Base-by-base conservation (phyloP, 2,888 invertebrate genomes). In the Amiota mariae region DNA sequence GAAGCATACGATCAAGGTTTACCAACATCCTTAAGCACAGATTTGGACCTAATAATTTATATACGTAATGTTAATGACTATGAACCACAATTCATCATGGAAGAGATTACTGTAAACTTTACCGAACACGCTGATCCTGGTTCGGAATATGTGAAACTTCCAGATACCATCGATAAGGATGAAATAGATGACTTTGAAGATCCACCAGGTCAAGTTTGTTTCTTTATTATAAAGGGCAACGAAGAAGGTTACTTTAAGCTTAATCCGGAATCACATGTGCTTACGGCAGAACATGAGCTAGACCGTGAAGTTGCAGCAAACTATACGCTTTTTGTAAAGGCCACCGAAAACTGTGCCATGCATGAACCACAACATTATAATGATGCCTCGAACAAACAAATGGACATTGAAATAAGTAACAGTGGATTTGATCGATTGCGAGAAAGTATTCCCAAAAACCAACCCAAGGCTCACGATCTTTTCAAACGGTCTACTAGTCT, bases 1-100 rank as follows among this genome's bases (percentile, higher is more conserved):
- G 97, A 97, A 91, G 97, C 97, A 0, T 96, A 94, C 87, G 97
- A 97, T 90, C 92, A 97, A 72, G 97, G 97, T 0, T 91, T 94
- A 0, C 97, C 97, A 0, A 96, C 97, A 0, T 94, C 97, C 0
- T 90, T 97, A 3, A 96, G 96, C 81, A 94, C 96, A 0, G 97
- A 97, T 89, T 90, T 97, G 59, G 97, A 97, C 90, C 89, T 97
- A 1, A 95, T 95, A 4, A 93, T 97, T 78, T 96, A 97, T 87
- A 94, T 97, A 0, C 94, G 95, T 75, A 96, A 97, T 88, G 94
- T 97, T 0, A 96, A 97, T 89, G 96, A 95, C 87, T 96, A 95
- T 88, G 94, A 96, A 74, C 97, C 97, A 0, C 94, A 96, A 79
- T 97, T 97, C 89, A 91, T 95, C 47, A 91, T 94, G 56, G 94